Evolutionary conservation across 2,797 vertebrate species (phyloP), one percentile per base, ranked within the genome.

Genomic region (Lacerta viridis): DNA sequence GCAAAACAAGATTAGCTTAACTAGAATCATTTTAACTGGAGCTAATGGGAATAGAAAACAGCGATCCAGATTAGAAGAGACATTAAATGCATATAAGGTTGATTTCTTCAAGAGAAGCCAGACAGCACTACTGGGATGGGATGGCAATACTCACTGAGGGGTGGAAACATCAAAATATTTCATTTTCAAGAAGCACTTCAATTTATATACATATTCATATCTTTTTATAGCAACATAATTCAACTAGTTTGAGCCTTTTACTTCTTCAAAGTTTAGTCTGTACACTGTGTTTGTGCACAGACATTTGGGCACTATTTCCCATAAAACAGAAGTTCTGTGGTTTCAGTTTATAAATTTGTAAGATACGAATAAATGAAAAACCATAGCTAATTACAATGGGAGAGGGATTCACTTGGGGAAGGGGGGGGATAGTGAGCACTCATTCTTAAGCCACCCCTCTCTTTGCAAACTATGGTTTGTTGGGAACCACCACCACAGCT

Each of bases 21-120:
- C 71, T 75, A 66, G 80, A 68, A 33, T 64, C 72, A 66, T 82
- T 66, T 75, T 27, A 87, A 87, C 71, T 76, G 80, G 66, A 76
- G n/a, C 59, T 76, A 87, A 83, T 68, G 39, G 71, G 59, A 87
- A 76, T 76, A 82, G 86, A 83, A 87, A 76, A 39, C 80, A 76
- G n/a, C 71, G 46, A 59, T 66, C 50, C 33, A 82, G 72, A 23
- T 78, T 36, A 69, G 80, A 25, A 36, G 3, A 59, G 13, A 46
- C 59, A 66, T n/a, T 66, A 10, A 41, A 78, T 86, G 61, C 43
- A 46, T 61, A 43, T 29, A 77, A 74, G 18, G 8, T 61, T 61
- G n/a, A 25, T 81, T 81, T 74, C 20, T 82, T 50, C 13, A 82
- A 25, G 33, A 27, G 41, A 66, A 83, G 10, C 61, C 81, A 50